phyloP scores from a whole-genome alignment of 2,888 invertebrate species.

The Cremastinae sp. region DNA sequence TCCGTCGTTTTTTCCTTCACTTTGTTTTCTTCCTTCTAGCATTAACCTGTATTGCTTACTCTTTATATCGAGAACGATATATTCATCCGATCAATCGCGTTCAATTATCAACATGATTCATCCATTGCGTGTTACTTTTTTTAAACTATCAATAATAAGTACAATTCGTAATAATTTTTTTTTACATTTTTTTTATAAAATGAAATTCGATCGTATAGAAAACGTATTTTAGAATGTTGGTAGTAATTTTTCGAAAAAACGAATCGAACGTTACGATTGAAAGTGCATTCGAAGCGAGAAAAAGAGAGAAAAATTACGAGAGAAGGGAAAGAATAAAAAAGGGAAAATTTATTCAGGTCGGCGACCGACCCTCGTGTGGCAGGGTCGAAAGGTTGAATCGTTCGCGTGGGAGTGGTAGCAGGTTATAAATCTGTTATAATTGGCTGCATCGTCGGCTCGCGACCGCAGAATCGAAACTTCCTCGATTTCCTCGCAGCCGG shows the following conservation, averaged over 20 bases:
- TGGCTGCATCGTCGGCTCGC: conserved; percentile 73
- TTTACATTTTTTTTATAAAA: too few relatives aligned
- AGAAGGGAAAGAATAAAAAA: neutral
- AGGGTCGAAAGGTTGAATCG: conserved; percentile 58
- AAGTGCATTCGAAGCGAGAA: conserved; percentile 23
- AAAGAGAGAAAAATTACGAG: conserved; percentile 12
- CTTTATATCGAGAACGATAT: conserved; percentile 42
- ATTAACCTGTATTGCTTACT: neutral
- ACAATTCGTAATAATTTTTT: too few relatives aligned
- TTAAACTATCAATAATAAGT: too few relatives aligned
- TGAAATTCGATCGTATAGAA: too few relatives aligned
- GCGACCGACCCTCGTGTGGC: conserved; percentile 35
- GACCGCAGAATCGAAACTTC: conserved; percentile 68
- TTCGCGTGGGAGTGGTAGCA: conserved; percentile 48
- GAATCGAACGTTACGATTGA: conserved; percentile 18
- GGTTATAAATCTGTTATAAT: conserved; percentile 79
- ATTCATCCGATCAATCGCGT: conserved; percentile 27
- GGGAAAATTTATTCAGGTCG: conserved; percentile 50
- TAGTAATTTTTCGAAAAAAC: neutral
- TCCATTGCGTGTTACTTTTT: too few relatives aligned
- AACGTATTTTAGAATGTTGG: too few relatives aligned
- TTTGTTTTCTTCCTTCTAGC: conserved; percentile 39
- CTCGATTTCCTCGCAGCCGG: conserved; percentile 64
- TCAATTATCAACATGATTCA: too few relatives aligned
- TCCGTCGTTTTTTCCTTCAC: conserved; percentile 67